phyloP scores from a whole-genome alignment of 2,113 vertebrate genomes.

The Nothoprocta perdicaria region DNA sequence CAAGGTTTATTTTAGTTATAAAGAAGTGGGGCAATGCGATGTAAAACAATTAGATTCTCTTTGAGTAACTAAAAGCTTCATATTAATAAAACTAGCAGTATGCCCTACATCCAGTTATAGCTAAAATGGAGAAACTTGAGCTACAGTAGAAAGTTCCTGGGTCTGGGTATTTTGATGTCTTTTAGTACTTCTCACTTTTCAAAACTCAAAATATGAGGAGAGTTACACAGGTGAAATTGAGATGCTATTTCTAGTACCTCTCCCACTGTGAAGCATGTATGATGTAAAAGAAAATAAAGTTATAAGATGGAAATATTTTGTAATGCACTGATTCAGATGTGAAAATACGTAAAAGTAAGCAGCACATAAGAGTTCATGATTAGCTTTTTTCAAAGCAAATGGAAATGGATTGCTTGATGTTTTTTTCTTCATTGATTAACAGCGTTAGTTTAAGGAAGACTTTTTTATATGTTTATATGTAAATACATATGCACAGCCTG shows the following conservation, averaged over 20 bases:
- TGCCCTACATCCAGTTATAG: neutral
- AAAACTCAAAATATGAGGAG: neutral
- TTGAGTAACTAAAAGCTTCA: neutral
- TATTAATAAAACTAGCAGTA: neutral
- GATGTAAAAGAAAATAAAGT: neutral
- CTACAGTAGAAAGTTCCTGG: neutral
- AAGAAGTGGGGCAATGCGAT: neutral
- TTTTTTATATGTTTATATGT: neutral
- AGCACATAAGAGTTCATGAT: neutral
- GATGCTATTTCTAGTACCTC: neutral
- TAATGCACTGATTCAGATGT: neutral
- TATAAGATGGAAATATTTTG: neutral
- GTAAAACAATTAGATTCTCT: neutral
- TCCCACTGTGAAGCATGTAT: neutral
- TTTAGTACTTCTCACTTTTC: neutral
- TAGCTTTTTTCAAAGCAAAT: neutral
- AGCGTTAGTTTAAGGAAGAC: neutral
- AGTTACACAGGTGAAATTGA: neutral
- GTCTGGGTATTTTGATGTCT: neutral
- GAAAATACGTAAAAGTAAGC: neutral
- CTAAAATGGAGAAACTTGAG: neutral
- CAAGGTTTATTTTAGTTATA: neutral
- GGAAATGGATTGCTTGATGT: neutral
- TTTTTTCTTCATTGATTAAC: conserved; percentile 20
- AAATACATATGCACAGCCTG: neutral